phyloP scores from a whole-genome alignment of 1,140 invertebrate species.

The Chrysoperla carnea region DNA sequence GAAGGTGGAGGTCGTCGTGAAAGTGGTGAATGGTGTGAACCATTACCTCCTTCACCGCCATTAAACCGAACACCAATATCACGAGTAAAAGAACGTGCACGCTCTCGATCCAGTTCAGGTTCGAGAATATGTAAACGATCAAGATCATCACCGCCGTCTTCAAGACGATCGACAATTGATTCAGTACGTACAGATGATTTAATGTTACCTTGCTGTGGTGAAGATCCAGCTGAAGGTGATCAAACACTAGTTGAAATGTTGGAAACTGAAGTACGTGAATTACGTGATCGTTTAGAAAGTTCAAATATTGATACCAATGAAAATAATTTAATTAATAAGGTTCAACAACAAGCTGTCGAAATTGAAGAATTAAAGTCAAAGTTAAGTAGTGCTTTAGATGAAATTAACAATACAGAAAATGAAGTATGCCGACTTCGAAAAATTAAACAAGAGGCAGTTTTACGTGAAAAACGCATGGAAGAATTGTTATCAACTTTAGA shows the following conservation, averaged over 20 bases:
- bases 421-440: slow-evolving; percentile 37
- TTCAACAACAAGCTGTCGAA: slow-evolving; percentile 46
- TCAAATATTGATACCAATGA: background rate
- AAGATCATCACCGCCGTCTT: slow-evolving; percentile 41
- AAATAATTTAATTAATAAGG: slow-evolving; percentile 25
- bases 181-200: slow-evolving; percentile 41
- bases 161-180: slow-evolving; percentile 43
- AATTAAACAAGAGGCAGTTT: slow-evolving; percentile 36
- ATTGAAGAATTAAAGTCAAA: slow-evolving; percentile 54
- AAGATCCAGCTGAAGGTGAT: slow-evolving; percentile 10
- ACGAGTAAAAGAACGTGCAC: slow-evolving; percentile 57
- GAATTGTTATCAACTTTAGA: slow-evolving; percentile 46
- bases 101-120: slow-evolving; percentile 31
- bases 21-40: slow-evolving; percentile 42
- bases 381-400: slow-evolving; percentile 26
- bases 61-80: slow-evolving; percentile 49
- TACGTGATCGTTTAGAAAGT: slow-evolving; percentile 27
- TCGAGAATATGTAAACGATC: slow-evolving; percentile 37
- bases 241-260: slow-evolving; percentile 26
- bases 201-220: slow-evolving; percentile 25
- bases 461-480: slow-evolving; percentile 53
- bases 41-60: slow-evolving; percentile 51
- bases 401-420: slow-evolving; percentile 15
- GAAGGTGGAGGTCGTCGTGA: slow-evolving; percentile 45
- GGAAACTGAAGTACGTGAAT: slow-evolving; percentile 32